Evolutionary conservation across 92 coral and sea anemone species (phyloP), one percentile per base, ranked within the genome.

Genomic region (Plumapathes pennacea): DNA sequence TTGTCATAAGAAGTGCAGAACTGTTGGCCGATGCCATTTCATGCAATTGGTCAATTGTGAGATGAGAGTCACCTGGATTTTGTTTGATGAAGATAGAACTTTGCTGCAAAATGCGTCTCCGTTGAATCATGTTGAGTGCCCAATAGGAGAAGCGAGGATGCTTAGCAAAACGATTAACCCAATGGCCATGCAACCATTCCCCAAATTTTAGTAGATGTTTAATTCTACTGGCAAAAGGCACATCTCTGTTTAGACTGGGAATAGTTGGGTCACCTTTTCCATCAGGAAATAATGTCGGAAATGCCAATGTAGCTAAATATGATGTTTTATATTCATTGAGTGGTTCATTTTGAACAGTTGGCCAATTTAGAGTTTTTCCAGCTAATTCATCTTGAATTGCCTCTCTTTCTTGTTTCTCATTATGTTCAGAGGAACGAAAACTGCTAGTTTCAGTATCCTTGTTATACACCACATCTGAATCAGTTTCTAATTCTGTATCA

Each of bases 41-140:
- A 3, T 38, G 74, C 44, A 76, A 46, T 38, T 76, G 51, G 28
- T 76, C 76, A 18, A 76, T 46, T n/a, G 83, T 76, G 46, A 75
- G 54, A 75, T 65, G 82, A 30, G 67, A 44, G 32, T 73, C 81
- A 26, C 60, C 81, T 48, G 64, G 55, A 62, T 73, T 57, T 50
- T 45, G 69, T 46, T 45, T 49, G 33, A 55, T 38, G 46, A 53
- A 66, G 41, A 66, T 53, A 24, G 64, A 42, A 43, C 51, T 74
- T 65, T 74, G 82, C 37, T 74, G 82, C 25, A 71, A 48, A 25
- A 39, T 60, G 7, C 40, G 46, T 31, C 60, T 58, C 31, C 70
- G n/a, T 47, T 58, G 69, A 58, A 71, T 71, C 78, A 71, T 71
- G 30, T 71, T 58, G 20, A 59, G 42, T 21, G 67, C 76, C 76